Base-by-base conservation (phyloP, 2,888 invertebrate genomes). In the Agrilus cyanescens region DNA sequence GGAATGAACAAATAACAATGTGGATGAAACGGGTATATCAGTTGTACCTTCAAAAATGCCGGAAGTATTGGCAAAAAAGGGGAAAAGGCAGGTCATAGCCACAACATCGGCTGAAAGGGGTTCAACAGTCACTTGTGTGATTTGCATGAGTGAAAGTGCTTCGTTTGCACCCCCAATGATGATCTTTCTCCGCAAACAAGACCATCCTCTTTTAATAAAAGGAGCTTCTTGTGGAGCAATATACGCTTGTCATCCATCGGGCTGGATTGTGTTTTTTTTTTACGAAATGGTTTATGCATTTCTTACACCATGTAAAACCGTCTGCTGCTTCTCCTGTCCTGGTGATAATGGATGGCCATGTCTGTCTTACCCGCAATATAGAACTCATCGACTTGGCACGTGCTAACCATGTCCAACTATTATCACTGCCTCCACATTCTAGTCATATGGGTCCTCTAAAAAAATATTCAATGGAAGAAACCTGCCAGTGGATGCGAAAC, bases 341-440 rank as follows among this genome's bases (percentile, higher is more conserved):
- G 6, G 41, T 51, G 13, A 33, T 51, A 12, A 36, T 53, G 12
- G 49, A 53, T 40, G 50, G 50, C 14, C 46, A 45, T 36, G 40
- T 37, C 29, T 30, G 33, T 12, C 46, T 47, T 32, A 47, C 49
- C 13, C 44, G 43, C 37, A 47, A 49, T 38, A 30, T 47, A 10
- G 47, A 47, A 4, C 41, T 49, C 2, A 48, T 51, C 14, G 42
- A 43, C 32, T 13, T 45, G 25, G 50, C 45, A 14, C 38, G 47
- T 20, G 35, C 14, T 12, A 47, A 50, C 35, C 32, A 45, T 35
- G 50, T 59, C 8, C 49, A 54, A 18, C 50, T 64, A n/a, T 38
- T 63, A 7, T 57, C 57, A 39, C 49, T 62, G 15, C 62, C 61
- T 14, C 58, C 61, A 10, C 62, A 55, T 40, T 53, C 50, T 32